Evolutionary conservation across 2,113 vertebrate genomes (phyloP), one percentile per base, ranked within the genome.

Genomic region (Podiceps cristatus): DNA sequence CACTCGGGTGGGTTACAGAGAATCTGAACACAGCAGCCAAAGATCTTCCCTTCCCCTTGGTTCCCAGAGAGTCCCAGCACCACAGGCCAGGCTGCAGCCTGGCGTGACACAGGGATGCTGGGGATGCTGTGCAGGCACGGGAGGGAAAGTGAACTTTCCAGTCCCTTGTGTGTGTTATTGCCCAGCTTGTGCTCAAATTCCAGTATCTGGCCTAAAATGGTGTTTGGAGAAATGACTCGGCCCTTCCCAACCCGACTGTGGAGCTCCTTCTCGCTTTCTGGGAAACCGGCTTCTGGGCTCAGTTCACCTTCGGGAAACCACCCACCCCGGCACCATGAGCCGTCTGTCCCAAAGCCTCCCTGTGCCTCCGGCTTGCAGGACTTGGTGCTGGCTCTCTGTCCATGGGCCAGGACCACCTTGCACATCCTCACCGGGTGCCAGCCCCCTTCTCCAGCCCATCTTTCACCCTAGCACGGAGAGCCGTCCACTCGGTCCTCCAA

Each of bases 11-110:
- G 58, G 23, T 33, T 52, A 77, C 86, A 31, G 22, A 80, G 35
- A 69, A 76, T 11, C 20, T 0, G 0, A 86, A 59, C 1, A 1
- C 24, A 67, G 5, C 27, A 67, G 24, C 17, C 72, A 88, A 79
- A 91, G 27, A 20, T 76, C 9, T 31, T 66, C 35, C 29, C 71
- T 72, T 56, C 25, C 40, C 8, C 9, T 40, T 37, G 24, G n/a
- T 29, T 37, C 58, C 47, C 9, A 28, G 45, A 64, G 37, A 33
- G 55, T 45, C 12, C 40, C 2, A 2, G 18, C 55, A 44, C 42
- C 6, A 6, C 17, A 5, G 56, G 44, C 42, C 3, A 2, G 27
- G 49, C 52, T 63, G 53, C 37, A 92, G 69, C 68, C 24, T 4
- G 1, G 9, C 2, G 1, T 5, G 11, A 42, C 17, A 15, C 62